Conservation (phyloP, 1,140 invertebrate genomes). For the Euwallacea fornicatus region DNA sequence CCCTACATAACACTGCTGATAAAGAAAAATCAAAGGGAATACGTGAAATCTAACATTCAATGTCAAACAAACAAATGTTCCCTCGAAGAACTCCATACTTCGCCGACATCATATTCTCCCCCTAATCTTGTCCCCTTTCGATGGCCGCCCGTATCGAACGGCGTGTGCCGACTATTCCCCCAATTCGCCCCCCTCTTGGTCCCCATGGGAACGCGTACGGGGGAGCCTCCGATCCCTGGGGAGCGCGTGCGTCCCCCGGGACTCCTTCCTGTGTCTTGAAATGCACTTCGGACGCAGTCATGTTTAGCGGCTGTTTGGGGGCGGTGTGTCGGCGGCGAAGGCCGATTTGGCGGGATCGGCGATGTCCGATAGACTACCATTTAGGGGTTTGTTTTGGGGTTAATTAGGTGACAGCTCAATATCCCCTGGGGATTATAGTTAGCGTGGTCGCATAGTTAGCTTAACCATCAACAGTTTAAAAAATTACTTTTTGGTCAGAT, state of each 20-base stretch:
- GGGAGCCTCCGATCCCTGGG: slow-evolving; percentile 43
- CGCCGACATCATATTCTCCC: slow-evolving; percentile 19
- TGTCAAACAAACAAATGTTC: slow-evolving; percentile 4
- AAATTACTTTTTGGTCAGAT: too few species aligned
- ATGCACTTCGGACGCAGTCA: slow-evolving; percentile 43
- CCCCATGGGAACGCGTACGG: slow-evolving; percentile 56
- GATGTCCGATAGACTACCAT: too few species aligned
- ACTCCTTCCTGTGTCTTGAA: slow-evolving; percentile 51
- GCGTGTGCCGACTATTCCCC: slow-evolving; percentile 46
- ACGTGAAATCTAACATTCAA: neutral
- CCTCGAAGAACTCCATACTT: slow-evolving; percentile 10
- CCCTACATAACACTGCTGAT: too few species aligned
- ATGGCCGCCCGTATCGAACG: slow-evolving; percentile 49
- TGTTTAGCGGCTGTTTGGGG: slow-evolving; percentile 9
- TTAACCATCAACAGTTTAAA: too few species aligned
- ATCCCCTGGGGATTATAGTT: too few species aligned
- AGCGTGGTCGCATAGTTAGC: too few species aligned
- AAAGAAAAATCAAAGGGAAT: too few species aligned
- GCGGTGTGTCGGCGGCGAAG: neutral
- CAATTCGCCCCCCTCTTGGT: slow-evolving; percentile 49
- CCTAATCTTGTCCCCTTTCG: slow-evolving; percentile 36
- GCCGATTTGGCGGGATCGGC: neutral
- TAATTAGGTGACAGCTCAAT: too few species aligned
- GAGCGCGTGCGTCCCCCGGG: slow-evolving; percentile 50
- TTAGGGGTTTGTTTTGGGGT: too few species aligned